Conservation (phyloP, 2,797 vertebrate species). For the Arctocebus calabarensis region DNA sequence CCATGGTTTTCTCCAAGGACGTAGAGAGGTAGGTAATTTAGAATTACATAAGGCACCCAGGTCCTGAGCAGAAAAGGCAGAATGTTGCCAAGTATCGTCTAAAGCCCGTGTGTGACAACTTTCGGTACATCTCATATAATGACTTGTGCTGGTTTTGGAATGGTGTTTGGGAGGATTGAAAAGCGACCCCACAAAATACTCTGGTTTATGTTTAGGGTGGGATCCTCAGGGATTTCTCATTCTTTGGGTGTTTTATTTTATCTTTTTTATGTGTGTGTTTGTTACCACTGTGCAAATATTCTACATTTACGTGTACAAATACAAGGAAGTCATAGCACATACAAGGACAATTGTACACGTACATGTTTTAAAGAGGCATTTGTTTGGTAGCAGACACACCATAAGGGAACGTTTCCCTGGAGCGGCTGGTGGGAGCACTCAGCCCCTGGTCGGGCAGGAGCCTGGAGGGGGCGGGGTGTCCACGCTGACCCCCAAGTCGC, state of each 20-base stretch:
- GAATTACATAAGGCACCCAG: background rate
- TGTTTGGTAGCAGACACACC: background rate
- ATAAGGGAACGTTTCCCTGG: background rate
- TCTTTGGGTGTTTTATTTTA: background rate
- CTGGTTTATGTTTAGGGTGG: background rate
- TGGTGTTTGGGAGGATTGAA: background rate
- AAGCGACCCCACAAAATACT: background rate
- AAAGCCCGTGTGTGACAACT: background rate
- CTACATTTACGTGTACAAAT: background rate
- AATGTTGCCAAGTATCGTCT: no score
- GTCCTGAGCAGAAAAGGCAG: background rate
- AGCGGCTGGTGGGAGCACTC: no score
- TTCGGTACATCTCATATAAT: background rate
- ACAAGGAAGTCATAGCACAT: background rate
- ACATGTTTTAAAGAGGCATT: background rate
- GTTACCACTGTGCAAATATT: background rate
- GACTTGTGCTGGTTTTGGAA: background rate
- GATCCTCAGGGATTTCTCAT: background rate
- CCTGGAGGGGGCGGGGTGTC: no score
- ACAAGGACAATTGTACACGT: background rate
- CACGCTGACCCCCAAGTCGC: rapidly evolving
- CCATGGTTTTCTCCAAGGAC: background rate
- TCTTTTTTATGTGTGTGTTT: background rate
- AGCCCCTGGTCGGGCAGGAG: no score
- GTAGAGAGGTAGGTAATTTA: no score